Evolutionary conservation across 2,113 vertebrate species (phyloP), one percentile per base, ranked within the genome.

Genomic region (Eulemur macaco): DNA sequence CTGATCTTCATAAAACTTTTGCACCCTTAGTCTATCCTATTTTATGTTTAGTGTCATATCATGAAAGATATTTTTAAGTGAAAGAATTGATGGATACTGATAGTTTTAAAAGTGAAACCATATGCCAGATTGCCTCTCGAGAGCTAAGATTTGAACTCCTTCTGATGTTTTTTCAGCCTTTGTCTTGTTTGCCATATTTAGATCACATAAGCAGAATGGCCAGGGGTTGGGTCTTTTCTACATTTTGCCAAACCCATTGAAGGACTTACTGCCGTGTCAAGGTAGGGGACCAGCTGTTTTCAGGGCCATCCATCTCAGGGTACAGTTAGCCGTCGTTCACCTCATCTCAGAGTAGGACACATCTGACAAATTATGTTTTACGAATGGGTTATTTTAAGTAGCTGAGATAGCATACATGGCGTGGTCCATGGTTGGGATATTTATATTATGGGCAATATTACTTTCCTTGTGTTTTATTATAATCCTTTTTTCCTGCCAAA

Each of bases 51-150:
- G 60, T 89, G 31, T 71, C 68, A 45, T 45, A 93, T 68, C 8
- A n/a, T 82, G 58, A 86, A 93, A 82, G 52, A 87, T 87, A 64
- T 89, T 82, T 91, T 56, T 71, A 89, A 87, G 20, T 68, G 91
- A 94, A 96, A 96, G 23, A 93, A 81, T 74, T 93, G 56, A 84
- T 21, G 60, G 66, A 89, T 89, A 76, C 20, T 60, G 56, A 95
- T 89, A 58, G 42, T 81, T 95, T 87, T 81, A 85, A 82, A 96
- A 97, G 71, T 84, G 63, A 89, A 97, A 85, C 52, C 74, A 86
- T 82, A 74, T 89, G 64, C 31, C 64, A 74, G 21, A 52, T 90
- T 52, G 71, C 20, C 31, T 95, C 56, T 95, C 34, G 15, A 29
- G 63, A 89, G 71, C 60, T 37, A 89, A 86, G 39, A 76, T 80